A percentile compares a stretch with the other conserved stretches of the same genome.
These are phyloP conservation scores for Orius laevigatus DNA, from an alignment of 1,140 invertebrate species.

Conservation along the genomic window DNA sequence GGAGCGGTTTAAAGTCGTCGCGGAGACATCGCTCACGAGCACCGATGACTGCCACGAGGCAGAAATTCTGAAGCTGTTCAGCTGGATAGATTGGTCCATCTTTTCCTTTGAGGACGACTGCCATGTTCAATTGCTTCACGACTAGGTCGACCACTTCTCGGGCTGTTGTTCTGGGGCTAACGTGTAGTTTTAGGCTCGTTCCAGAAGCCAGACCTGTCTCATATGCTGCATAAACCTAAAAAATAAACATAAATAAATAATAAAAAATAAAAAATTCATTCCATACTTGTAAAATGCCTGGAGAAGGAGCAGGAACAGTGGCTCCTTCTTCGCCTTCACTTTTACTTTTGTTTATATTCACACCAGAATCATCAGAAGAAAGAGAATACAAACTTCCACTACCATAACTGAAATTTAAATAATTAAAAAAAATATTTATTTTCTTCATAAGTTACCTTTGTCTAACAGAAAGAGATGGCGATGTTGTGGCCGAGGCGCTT, in stretches of 20 bases:
- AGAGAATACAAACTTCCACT: conserved; percentile 22
- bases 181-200: conserved; percentile 82
- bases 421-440: background rate
- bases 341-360: conserved; percentile 11
- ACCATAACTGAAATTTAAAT: conserved; percentile 13
- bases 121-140: conserved; percentile 86
- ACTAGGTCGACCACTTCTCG: conserved; percentile 86
- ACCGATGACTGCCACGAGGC: conserved; percentile 85
- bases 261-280: conserved; percentile 11
- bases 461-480: conserved; percentile 42
- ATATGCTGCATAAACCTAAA: conserved; percentile 82
- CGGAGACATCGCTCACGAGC: conserved; percentile 76
- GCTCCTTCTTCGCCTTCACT: conserved; percentile 21
- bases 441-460: conserved; percentile 19
- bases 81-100: conserved; percentile 68
- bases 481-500: conserved; percentile 44
- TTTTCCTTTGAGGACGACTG: conserved; percentile 68
- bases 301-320: conserved; percentile 25
- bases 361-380: conserved; percentile 22
- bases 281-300: conserved; percentile 45
- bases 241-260: conserved; percentile 1
- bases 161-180: conserved; percentile 76
- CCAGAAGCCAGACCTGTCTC: conserved; percentile 81
- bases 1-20: conserved; percentile 82
- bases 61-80: conserved; percentile 69